A percentile compares a stretch with the other conserved stretches of the same genome.
Evolutionary conservation across 2,797 vertebrate genomes (phyloP).

Genomic region (Mallotus villosus): DNA sequence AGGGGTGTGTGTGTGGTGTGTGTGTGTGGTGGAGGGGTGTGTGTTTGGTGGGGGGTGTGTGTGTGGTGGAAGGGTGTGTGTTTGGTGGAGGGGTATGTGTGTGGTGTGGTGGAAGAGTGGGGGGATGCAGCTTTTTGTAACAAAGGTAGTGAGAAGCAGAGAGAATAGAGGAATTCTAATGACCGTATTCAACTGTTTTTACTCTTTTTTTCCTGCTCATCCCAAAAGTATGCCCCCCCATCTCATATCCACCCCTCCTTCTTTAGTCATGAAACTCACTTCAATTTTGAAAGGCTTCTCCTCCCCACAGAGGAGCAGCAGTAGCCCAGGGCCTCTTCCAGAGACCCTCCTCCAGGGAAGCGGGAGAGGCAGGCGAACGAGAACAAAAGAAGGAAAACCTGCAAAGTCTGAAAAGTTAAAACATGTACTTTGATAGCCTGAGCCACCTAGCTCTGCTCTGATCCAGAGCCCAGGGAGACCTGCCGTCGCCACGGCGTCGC

Average conservation of each 20-base stretch:
- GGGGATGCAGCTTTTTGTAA: slow-evolving; percentile 21
- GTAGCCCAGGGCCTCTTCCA: slow-evolving; percentile 76
- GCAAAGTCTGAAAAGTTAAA: slow-evolving; percentile 81
- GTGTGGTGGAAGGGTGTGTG: neutral
- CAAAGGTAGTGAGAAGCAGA: slow-evolving; percentile 23
- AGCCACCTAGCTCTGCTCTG: slow-evolving; percentile 75
- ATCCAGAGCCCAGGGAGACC: slow-evolving; percentile 75
- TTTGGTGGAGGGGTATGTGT: slow-evolving; percentile 21
- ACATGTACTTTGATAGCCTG: slow-evolving; percentile 77
- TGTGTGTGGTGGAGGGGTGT: slow-evolving; percentile 34
- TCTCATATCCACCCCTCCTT: slow-evolving; percentile 52
- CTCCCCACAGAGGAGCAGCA: slow-evolving; percentile 73
- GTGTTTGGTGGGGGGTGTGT: neutral
- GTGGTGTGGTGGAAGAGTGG: slow-evolving; percentile 26
- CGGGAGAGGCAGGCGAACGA: slow-evolving; percentile 72
- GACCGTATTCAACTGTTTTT: slow-evolving; percentile 23
- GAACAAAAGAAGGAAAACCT: slow-evolving; percentile 75
- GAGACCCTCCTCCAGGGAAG: slow-evolving; percentile 68
- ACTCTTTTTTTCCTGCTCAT: slow-evolving; percentile 22
- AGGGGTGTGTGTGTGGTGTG: slow-evolving; percentile 17
- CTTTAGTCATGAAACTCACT: slow-evolving; percentile 66
- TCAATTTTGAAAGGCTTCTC: slow-evolving; percentile 74
- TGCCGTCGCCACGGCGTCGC: slow-evolving; percentile 62
- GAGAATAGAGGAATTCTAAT: slow-evolving; percentile 36
- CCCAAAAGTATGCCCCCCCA: slow-evolving; percentile 37